Percentiles rank a stretch among this genome's conserved stretches.
Evolutionary conservation across 2,113 vertebrate genomes (phyloP).

Genomic region (Ptychochromis oligacanthus): DNA sequence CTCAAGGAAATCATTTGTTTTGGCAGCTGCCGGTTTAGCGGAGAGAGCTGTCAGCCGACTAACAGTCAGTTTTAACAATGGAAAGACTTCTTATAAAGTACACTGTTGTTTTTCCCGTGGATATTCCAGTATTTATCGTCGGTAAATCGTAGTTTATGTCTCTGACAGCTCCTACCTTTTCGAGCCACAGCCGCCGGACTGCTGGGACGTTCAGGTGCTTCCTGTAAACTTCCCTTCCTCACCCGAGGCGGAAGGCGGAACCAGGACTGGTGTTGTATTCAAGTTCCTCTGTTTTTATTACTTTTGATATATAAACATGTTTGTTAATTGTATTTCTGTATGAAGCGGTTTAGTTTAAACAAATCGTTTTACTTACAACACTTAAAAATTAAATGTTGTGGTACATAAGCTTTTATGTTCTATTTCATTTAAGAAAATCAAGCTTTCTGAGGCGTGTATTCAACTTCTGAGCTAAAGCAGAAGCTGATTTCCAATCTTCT

Average conservation of each 20-base stretch:
- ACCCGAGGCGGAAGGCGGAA: conserved; percentile 9
- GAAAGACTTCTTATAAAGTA: not conserved
- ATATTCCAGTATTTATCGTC: not conserved
- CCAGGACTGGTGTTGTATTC: not conserved
- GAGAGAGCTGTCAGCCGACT: not conserved
- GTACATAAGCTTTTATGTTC: not conserved
- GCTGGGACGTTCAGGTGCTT: conserved; percentile 44
- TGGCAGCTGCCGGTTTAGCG: conserved; percentile 44
- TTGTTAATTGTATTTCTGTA: not conserved
- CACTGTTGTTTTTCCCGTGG: rapidly evolving
- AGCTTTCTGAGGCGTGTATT: not conserved
- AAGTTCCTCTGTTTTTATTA: not conserved
- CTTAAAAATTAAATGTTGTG: not conserved
- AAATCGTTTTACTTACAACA: not conserved
- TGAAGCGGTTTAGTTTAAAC: no score
- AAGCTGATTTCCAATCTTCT: not conserved
- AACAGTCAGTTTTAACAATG: not conserved
- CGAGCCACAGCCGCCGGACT: conserved; percentile 1
- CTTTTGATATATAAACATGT: not conserved
- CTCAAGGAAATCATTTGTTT: conserved; percentile 48
- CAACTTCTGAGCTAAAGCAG: not conserved
- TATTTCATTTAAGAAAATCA: not conserved
- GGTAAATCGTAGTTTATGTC: not conserved
- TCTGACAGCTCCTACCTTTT: conserved; percentile 25
- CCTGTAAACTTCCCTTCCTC: conserved; percentile 3